Conservation (phyloP, 2,797 vertebrate species). For the Emys orbicularis region DNA sequence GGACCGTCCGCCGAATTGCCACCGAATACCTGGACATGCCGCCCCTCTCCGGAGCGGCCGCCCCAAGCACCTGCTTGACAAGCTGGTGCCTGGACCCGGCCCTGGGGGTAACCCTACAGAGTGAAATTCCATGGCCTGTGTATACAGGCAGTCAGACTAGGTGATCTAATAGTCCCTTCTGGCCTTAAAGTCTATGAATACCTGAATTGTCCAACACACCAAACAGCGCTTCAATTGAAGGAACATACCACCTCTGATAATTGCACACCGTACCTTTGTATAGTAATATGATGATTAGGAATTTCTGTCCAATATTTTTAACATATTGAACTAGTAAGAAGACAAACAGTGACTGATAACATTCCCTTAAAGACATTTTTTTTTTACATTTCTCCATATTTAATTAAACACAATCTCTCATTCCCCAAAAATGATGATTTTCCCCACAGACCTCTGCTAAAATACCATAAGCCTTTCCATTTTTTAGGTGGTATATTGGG, state of each 20-base stretch:
- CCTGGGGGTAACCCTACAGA: rapidly evolving
- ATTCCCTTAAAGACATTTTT: neutral
- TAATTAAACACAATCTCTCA: neutral
- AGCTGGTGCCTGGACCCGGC: no score
- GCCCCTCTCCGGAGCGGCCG: no score
- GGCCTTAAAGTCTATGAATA: neutral
- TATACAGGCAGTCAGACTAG: neutral
- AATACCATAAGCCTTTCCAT: neutral
- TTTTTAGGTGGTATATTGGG: neutral
- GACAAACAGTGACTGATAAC: neutral
- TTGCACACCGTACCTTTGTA: neutral
- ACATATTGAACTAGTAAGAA: neutral
- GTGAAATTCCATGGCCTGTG: neutral
- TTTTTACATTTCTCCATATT: neutral
- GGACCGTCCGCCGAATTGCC: no score
- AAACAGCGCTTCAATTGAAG: rapidly evolving
- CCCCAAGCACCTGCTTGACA: no score
- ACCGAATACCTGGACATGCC: no score
- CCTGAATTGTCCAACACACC: neutral
- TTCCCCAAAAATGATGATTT: neutral
- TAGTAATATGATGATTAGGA: neutral
- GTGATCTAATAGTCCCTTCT: neutral
- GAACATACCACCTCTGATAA: neutral
- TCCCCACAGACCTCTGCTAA: neutral
- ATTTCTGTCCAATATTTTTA: neutral